phyloP scores from a whole-genome alignment of 2,797 vertebrate genomes.

The Emydoidea blandingii region DNA sequence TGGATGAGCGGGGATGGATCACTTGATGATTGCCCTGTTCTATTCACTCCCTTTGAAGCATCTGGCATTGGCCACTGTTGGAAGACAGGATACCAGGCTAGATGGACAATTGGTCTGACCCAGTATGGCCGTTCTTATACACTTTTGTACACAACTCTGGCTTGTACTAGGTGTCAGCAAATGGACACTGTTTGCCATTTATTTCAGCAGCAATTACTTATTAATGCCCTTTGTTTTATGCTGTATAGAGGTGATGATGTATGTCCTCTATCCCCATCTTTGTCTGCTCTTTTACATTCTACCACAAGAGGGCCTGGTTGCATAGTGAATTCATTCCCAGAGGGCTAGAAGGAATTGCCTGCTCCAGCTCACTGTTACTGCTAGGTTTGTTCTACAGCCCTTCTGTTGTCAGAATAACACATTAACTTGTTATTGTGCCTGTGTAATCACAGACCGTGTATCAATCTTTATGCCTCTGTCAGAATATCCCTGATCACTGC shows the following conservation, averaged over 20 bases:
- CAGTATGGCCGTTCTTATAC: neutral
- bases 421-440: neutral
- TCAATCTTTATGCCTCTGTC: neutral
- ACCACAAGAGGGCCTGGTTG: constrained; percentile 8
- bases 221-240: neutral
- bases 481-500: neutral
- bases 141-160: rapidly evolving
- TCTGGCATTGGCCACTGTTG: neutral
- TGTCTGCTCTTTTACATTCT: neutral
- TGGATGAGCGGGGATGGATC: neutral
- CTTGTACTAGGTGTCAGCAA: neutral
- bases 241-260: neutral
- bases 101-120: neutral
- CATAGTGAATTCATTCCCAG: neutral
- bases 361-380: rapidly evolving
- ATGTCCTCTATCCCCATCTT: neutral
- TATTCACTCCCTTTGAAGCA: neutral
- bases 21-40: neutral
- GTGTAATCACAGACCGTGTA: neutral
- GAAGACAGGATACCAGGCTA: neutral
- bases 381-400: rapidly evolving
- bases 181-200: rapidly evolving
- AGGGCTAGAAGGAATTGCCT: rapidly evolving
- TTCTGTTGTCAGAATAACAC: rapidly evolving
- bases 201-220: neutral